Conservation (phyloP, 2,888 invertebrate species). For the Venusia cambrica region DNA sequence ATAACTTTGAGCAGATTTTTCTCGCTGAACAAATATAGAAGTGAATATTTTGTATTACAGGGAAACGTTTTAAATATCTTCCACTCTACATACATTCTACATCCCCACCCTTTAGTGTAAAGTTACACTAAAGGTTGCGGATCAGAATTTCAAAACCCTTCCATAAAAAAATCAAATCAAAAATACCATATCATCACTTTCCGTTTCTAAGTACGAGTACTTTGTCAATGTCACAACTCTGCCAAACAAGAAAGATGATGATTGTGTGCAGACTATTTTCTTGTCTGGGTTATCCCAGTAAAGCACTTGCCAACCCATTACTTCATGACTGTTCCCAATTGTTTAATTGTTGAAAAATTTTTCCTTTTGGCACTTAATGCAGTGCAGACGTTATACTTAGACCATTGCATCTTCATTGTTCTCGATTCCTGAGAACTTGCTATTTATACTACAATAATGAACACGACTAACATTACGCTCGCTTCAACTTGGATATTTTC, state of each 20-base stretch:
- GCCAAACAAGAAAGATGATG: constrained; percentile 10
- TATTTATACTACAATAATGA: constrained; percentile 17
- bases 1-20: no score
- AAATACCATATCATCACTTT: no score
- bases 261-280: constrained; percentile 4
- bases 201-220: no score
- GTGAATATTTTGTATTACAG: no score
- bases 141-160: no score
- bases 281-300: constrained; percentile 40
- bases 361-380: constrained; percentile 40
- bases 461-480: constrained; percentile 34
- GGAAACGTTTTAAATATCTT: no score
- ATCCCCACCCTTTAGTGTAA: no score
- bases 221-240: no score
- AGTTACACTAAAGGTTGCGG: no score
- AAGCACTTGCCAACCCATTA: constrained; percentile 33
- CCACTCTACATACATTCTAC: no score
- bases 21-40: no score
- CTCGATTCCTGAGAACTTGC: constrained; percentile 24
- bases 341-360: constrained; percentile 30
- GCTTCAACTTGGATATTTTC: constrained; percentile 48
- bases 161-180: no score
- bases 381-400: constrained; percentile 29
- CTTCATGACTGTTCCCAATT: constrained; percentile 21
- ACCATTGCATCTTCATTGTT: constrained; percentile 21